phyloP scores from a whole-genome alignment of 2,797 vertebrate genomes.

The Periparus ater region DNA sequence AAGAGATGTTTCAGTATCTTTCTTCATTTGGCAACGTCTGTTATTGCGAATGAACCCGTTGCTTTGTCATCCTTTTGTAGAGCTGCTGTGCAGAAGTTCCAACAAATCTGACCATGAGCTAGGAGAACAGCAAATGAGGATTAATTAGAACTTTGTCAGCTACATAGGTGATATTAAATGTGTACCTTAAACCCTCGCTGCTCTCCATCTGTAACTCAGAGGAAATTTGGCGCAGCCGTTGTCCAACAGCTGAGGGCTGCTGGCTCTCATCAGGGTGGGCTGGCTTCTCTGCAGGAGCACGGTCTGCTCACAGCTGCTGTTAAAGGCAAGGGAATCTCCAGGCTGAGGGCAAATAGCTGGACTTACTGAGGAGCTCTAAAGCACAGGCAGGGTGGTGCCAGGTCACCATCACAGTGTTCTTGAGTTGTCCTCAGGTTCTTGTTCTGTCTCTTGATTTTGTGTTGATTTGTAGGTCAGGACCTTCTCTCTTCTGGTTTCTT shows the following conservation, averaged over 20 bases:
- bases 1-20: not conserved
- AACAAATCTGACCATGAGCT: not conserved
- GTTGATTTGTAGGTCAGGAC: not conserved
- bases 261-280: not conserved
- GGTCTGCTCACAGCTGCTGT: not conserved
- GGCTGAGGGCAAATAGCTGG: accelerated
- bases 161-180: not conserved
- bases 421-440: not conserved
- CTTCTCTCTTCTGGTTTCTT: not conserved
- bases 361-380: not conserved
- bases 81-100: not conserved
- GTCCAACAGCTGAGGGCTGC: not conserved
- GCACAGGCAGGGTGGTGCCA: not conserved
- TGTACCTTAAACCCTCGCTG: not conserved
- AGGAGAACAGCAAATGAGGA: not conserved
- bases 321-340: not conserved
- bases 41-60: not conserved
- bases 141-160: not conserved
- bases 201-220: not conserved
- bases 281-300: not conserved
- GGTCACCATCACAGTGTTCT: not conserved
- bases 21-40: not conserved
- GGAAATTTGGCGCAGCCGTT: not conserved
- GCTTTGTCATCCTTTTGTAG: not conserved
- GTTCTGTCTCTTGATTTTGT: not conserved